Evolutionary conservation across 2,888 invertebrate species (phyloP).

Genomic region (Eumerus sabulonum): DNA sequence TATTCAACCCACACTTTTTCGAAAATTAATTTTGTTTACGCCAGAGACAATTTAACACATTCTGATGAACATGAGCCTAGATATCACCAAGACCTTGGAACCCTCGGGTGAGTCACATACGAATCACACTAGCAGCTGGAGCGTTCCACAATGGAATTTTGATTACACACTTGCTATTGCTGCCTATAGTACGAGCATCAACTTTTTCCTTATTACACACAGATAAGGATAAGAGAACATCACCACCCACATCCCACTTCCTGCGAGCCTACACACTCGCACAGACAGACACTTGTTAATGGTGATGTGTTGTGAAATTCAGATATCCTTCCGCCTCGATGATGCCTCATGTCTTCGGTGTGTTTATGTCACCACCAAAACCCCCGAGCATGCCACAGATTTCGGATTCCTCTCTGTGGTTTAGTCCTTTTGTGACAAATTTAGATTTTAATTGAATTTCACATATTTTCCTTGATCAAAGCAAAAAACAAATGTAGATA

Average conservation of each 20-base stretch:
- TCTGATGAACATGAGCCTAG: conserved; percentile 19
- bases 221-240: conserved; percentile 61
- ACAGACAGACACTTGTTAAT: conserved; percentile 40
- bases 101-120: conserved; percentile 2
- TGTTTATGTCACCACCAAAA: conserved; percentile 52
- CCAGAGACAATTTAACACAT: conserved; percentile 56
- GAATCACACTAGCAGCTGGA: too few species aligned
- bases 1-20: too few species aligned
- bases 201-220: not conserved
- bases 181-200: too few species aligned
- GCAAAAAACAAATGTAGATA: conserved; percentile 25
- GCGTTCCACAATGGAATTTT: conserved; percentile 52
- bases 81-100: not conserved
- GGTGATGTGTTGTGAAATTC: conserved; percentile 54
- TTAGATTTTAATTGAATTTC: conserved; percentile 69
- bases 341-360: conserved; percentile 48
- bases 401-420: conserved; percentile 66
- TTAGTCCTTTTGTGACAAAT: conserved; percentile 68
- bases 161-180: conserved; percentile 45
- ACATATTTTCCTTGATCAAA: conserved; percentile 68
- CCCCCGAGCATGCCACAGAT: conserved; percentile 65
- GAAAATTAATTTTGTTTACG: conserved; percentile 13
- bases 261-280: too few species aligned
- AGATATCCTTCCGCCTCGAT: conserved; percentile 60
- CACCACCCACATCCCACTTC: conserved; percentile 16